phyloP scores from a whole-genome alignment of 2,797 vertebrate genomes.

The Enoplosus armatus region DNA sequence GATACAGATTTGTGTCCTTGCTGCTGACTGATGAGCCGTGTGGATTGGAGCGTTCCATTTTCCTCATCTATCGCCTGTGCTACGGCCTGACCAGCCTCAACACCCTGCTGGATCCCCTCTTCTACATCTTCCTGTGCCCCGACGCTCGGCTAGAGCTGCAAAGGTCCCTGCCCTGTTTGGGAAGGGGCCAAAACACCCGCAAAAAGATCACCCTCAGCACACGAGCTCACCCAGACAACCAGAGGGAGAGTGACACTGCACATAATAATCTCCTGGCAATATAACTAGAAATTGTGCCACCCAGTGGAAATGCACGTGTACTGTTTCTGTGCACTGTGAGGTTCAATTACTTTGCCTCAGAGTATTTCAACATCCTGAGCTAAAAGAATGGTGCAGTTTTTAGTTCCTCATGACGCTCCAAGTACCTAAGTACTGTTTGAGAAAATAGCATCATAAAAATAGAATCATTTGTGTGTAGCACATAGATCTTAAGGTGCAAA shows the following conservation, averaged over 20 bases:
- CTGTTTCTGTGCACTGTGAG: background rate
- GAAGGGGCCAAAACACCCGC: conserved; percentile 36
- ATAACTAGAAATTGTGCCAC: conserved; percentile 55
- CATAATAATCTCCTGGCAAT: conserved; percentile 36
- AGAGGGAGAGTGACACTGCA: conserved; percentile 45
- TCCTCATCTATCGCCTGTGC: conserved; percentile 83
- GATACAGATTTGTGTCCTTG: conserved; percentile 84
- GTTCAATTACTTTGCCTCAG: background rate
- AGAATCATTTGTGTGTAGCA: background rate
- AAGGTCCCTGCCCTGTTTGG: conserved; percentile 80
- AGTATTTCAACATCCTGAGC: background rate
- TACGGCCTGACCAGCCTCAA: conserved; percentile 88
- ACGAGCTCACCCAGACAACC: conserved; percentile 44
- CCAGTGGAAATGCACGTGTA: conserved; percentile 45
- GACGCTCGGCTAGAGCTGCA: conserved; percentile 84
- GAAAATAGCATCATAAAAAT: background rate
- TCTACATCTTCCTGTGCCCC: conserved; percentile 87
- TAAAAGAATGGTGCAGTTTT: background rate
- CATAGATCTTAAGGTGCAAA: background rate
- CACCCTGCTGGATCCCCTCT: conserved; percentile 86
- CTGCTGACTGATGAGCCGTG: conserved; percentile 81
- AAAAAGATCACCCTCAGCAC: conserved; percentile 53
- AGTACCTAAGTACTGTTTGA: background rate
- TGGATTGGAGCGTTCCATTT: conserved; percentile 79
- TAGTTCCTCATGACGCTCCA: background rate